phyloP scores from a whole-genome alignment of 2,797 vertebrate species.

The Betta splendens region DNA sequence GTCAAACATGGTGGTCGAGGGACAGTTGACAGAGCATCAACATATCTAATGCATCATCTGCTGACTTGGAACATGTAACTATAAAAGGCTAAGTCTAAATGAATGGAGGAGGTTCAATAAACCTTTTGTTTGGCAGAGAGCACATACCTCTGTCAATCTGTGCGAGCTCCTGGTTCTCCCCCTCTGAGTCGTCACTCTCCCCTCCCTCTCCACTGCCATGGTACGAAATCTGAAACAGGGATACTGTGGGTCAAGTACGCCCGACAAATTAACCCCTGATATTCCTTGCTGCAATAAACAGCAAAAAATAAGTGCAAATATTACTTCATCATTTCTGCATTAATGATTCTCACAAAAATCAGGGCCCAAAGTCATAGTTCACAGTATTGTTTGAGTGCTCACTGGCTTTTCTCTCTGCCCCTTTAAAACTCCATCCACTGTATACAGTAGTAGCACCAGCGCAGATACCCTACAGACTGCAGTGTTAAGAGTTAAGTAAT shows the following conservation, averaged over 20 bases:
- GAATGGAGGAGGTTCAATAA: slow-evolving; percentile 3
- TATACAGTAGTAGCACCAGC: slow-evolving; percentile 64
- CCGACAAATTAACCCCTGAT: slow-evolving; percentile 5
- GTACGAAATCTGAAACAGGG: slow-evolving; percentile 86
- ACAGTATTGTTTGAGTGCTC: slow-evolving; percentile 1
- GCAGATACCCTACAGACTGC: slow-evolving; percentile 72
- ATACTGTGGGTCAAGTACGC: slow-evolving; percentile 36
- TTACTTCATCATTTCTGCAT: not conserved
- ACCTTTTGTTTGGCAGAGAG: not conserved
- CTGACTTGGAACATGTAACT: slow-evolving; percentile 30
- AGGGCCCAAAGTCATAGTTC: not conserved
- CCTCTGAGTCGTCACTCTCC: slow-evolving; percentile 95
- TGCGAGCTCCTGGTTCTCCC: slow-evolving; percentile 93
- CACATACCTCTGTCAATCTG: slow-evolving; percentile 91
- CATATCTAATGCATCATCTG: not conserved
- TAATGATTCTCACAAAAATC: not conserved
- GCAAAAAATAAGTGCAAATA: no score
- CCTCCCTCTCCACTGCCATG: slow-evolving; percentile 87
- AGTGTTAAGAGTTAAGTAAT: slow-evolving; percentile 81
- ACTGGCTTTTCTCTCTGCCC: slow-evolving; percentile 33
- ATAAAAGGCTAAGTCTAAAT: slow-evolving; percentile 4
- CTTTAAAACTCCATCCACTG: slow-evolving; percentile 62
- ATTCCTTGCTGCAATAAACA: not conserved
- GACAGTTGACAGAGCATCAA: not conserved
- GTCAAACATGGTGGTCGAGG: slow-evolving; percentile 23